Evolutionary conservation across 2,113 vertebrate species (phyloP).

Genomic region (Lichenostomus cassidix): DNA sequence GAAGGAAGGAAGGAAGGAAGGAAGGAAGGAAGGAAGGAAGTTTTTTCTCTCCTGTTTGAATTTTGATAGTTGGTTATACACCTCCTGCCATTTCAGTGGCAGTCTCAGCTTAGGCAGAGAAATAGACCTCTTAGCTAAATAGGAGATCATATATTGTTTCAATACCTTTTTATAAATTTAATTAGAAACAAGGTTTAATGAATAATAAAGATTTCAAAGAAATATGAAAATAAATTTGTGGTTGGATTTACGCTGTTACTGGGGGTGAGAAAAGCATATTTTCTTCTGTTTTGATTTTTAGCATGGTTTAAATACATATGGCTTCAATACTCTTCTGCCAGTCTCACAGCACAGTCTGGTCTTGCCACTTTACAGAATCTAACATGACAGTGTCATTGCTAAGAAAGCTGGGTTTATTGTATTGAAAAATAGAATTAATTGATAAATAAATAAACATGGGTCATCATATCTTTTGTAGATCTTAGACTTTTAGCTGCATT

Average conservation of each 20-base stretch:
- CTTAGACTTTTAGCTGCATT: neutral
- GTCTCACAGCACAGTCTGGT: neutral
- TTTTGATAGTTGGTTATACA: neutral
- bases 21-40: too few relatives aligned
- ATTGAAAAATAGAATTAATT: neutral
- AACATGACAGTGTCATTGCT: neutral
- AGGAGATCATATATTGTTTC: neutral
- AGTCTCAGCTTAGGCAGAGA: neutral
- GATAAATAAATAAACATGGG: neutral
- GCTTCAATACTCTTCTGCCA: neutral
- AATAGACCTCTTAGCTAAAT: neutral
- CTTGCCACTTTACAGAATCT: neutral
- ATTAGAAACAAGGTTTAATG: neutral
- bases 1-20: too few relatives aligned
- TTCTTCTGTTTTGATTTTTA: neutral
- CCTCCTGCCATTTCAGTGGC: neutral
- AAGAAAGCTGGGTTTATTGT: neutral
- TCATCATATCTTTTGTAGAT: neutral
- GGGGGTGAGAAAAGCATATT: fast-evolving
- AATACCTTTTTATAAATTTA: neutral
- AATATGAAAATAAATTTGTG: neutral
- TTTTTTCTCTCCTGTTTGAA: neutral
- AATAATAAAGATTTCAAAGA: neutral
- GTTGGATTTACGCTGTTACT: fast-evolving
- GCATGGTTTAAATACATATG: fast-evolving